Conservation (phyloP, 1,140 invertebrate species). For the Nylanderia fulva region DNA sequence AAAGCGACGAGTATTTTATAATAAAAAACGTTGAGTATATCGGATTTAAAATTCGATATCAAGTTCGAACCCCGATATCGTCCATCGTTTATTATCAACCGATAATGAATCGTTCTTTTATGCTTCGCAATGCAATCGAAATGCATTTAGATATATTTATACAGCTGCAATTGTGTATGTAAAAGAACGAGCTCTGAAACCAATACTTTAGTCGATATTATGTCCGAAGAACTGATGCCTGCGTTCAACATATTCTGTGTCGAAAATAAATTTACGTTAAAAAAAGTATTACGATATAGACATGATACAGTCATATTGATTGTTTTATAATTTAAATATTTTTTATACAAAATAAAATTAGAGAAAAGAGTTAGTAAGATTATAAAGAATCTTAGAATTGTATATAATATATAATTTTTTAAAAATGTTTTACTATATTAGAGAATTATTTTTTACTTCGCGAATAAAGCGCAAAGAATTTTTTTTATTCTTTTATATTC, state of each 20-base stretch:
- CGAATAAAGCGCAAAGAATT: background rate
- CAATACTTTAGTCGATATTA: background rate
- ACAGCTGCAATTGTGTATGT: conserved; percentile 24
- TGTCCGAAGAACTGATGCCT: background rate
- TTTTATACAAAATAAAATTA: background rate
- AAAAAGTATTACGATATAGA: background rate
- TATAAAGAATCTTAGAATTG: too few relatives aligned
- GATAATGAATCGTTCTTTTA: background rate
- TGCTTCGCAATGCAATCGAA: background rate
- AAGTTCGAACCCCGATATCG: background rate
- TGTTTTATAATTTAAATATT: background rate
- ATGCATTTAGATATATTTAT: conserved; percentile 11
- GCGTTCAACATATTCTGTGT: background rate
- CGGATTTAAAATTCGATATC: conserved; percentile 24
- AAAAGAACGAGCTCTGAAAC: background rate
- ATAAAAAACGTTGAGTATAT: background rate
- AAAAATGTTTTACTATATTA: background rate
- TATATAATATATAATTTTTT: background rate
- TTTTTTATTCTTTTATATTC: background rate
- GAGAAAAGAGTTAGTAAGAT: background rate
- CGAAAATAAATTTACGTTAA: background rate
- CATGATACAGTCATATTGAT: background rate
- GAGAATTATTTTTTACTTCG: background rate
- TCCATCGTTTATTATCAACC: conserved; percentile 8
- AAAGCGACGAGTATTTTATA: background rate